These are phyloP conservation scores for Harmothoe impar DNA, from an alignment of 2,888 invertebrate genomes.

Conservation along the genomic window DNA sequence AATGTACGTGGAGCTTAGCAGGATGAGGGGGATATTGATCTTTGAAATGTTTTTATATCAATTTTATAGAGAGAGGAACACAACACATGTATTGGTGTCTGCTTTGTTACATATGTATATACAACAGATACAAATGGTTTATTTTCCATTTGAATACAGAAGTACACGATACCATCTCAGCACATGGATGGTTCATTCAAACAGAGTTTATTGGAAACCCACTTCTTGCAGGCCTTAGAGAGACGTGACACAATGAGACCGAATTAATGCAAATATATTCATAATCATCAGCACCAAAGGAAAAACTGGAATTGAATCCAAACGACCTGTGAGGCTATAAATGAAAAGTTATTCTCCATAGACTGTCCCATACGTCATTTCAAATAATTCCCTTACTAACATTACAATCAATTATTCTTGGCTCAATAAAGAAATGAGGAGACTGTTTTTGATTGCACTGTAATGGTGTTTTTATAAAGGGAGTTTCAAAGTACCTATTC, in stretches of 20 bases:
- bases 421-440: background rate
- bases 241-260: background rate
- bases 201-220: background rate
- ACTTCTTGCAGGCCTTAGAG: background rate
- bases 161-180: background rate
- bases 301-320: slow-evolving; percentile 11
- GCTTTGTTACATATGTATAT: too few species aligned
- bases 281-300: slow-evolving; percentile 3
- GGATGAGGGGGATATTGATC: too few species aligned
- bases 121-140: too few species aligned
- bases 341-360: slow-evolving; percentile 22
- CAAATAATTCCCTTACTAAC: background rate
- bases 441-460: background rate
- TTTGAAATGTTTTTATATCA: too few species aligned
- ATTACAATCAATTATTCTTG: slow-evolving; percentile 26
- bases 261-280: slow-evolving; percentile 51
- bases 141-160: too few species aligned
- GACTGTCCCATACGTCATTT: slow-evolving; percentile 28
- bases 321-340: slow-evolving; percentile 5
- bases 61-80: too few species aligned
- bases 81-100: too few species aligned
- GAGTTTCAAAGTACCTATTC: background rate
- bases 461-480: background rate
- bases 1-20: background rate
- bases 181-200: background rate